These are phyloP conservation scores for Spinus pinus DNA, from an alignment of 2,797 vertebrate species.

Conservation along the genomic window DNA sequence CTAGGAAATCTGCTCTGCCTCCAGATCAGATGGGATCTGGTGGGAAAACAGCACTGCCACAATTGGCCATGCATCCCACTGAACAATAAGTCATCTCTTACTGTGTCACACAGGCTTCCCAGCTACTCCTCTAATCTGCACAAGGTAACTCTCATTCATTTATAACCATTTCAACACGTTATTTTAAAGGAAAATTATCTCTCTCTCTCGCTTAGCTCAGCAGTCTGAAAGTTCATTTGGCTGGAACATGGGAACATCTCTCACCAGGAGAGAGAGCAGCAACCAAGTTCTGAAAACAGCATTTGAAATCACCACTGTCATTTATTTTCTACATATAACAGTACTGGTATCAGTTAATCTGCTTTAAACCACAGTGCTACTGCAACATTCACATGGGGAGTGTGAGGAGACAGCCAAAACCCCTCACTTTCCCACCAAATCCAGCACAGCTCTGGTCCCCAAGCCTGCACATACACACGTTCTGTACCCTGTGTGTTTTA, in stretches of 20 bases:
- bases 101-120: not conserved
- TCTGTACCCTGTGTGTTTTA: not conserved
- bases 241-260: not conserved
- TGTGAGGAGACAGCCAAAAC: not conserved
- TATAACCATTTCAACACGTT: not conserved
- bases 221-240: not conserved
- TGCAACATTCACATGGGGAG: not conserved
- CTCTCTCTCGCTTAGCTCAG: not conserved
- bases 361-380: not conserved
- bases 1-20: not conserved
- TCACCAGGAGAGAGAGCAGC: not conserved
- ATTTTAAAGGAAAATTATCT: not conserved
- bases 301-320: not conserved
- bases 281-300: not conserved
- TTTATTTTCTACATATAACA: not conserved
- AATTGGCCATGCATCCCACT: not conserved
- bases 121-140: not conserved
- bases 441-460: not conserved
- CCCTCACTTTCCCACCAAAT: not conserved
- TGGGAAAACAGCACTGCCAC: not conserved
- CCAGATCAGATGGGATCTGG: not conserved
- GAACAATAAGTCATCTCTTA: not conserved
- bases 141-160: not conserved
- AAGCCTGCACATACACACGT: rapidly evolving
- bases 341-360: not conserved